Base-by-base conservation (phyloP, 2,888 invertebrate species). In the Stenoptilia bipunctidactyla region DNA sequence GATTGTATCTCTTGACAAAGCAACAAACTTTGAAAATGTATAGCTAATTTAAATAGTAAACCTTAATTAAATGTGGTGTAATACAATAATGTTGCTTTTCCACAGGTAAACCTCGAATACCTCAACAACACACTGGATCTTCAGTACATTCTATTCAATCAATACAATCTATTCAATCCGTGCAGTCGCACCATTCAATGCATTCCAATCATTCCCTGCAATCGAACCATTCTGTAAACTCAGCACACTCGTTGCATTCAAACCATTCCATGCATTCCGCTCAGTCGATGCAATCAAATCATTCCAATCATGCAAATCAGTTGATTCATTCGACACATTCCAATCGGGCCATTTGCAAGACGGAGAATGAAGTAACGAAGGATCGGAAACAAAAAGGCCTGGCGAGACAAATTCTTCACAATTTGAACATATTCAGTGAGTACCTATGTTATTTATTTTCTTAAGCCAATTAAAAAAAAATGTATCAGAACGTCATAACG, bases 401-500 rank as follows among this genome's bases (percentile, higher is more conserved):
- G 35, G 92, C 91, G 1, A 80, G 92, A 25, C 91, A 92, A 55
- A 92, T 94, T 57, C 74, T 93, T 45, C 92, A 90, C 63, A 93
- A 92, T 64, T 76, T 92, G 27, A 93, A 93, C 61, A 93, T 94
- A 66, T 94, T 94, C 58, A 87, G 91, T 85, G 63, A 79, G 84
- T 63, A n/a, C n/a, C n/a, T n/a, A n/a, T n/a, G n/a, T n/a, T n/a
- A n/a, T n/a, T n/a, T n/a, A n/a, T n/a, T n/a, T n/a, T n/a, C n/a
- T n/a, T n/a, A n/a, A n/a, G n/a, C n/a, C n/a, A n/a, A n/a, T n/a
- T n/a, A n/a, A n/a, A n/a, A n/a, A n/a, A n/a, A n/a, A n/a, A n/a
- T n/a, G n/a, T n/a, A n/a, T n/a, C n/a, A n/a, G n/a, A n/a, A n/a
- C n/a, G n/a, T n/a, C n/a, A n/a, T n/a, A n/a, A n/a, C n/a, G n/a